Evolutionary conservation across 2,888 invertebrate species (phyloP).

Genomic region (Empis stercorea): DNA sequence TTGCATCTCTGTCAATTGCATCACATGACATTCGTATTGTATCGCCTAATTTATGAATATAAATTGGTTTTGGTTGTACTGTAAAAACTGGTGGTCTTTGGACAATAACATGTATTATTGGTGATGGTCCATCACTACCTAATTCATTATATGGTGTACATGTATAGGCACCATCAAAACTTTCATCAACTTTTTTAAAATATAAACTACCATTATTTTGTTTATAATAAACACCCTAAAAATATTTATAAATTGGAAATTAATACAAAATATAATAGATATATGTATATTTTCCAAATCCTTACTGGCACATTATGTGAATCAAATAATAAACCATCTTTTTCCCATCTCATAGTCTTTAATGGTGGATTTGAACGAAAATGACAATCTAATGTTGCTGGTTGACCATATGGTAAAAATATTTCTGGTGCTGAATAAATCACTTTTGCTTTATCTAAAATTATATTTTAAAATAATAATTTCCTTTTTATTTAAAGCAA

Average conservation of each 20-base stretch:
- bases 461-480: too few relatives aligned
- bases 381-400: conserved; percentile 78
- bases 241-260: not conserved
- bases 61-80: conserved; percentile 66
- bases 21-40: conserved; percentile 72
- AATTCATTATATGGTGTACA: conserved; percentile 86
- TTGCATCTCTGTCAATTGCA: conserved; percentile 53
- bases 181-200: conserved; percentile 71
- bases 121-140: conserved; percentile 74
- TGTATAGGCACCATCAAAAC: conserved; percentile 76
- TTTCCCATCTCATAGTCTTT: conserved; percentile 83
- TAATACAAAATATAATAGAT: not conserved
- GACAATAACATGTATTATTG: conserved; percentile 70
- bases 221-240: conserved; percentile 62
- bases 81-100: conserved; percentile 76
- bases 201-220: conserved; percentile 76
- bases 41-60: conserved; percentile 70
- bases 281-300: too few relatives aligned
- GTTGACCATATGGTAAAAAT: conserved; percentile 68
- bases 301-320: conserved; percentile 65
- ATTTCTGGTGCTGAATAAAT: conserved; percentile 76
- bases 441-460: conserved; percentile 80
- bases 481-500: too few relatives aligned
- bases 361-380: conserved; percentile 85
- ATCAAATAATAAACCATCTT: conserved; percentile 81